phyloP scores from a whole-genome alignment of 2,888 invertebrate genomes.

The Norana najaformis region DNA sequence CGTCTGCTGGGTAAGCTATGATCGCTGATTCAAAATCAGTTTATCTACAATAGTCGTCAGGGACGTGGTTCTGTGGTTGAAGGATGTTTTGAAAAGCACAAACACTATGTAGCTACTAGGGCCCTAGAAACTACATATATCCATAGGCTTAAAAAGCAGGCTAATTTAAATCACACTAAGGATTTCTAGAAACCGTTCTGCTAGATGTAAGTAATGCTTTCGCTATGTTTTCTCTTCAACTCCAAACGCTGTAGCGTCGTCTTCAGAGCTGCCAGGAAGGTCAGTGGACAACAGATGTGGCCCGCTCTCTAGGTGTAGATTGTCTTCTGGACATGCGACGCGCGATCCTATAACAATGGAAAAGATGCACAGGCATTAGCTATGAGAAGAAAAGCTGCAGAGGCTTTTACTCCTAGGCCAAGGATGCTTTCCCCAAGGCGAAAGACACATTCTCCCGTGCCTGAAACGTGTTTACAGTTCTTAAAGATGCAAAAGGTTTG shows the following conservation, averaged over 20 bases:
- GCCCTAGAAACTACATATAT: not conserved
- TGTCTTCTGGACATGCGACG: constrained; percentile 66
- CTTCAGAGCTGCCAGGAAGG: not conserved
- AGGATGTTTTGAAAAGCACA: not conserved
- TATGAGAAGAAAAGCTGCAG: not conserved
- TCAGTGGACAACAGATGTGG: not conserved
- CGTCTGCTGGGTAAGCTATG: not conserved
- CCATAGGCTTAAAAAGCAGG: not conserved
- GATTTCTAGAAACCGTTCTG: constrained; percentile 6
- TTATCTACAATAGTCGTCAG: not conserved
- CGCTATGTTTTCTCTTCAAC: not conserved
- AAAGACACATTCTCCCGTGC: too few relatives aligned
- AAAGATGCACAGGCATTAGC: not conserved
- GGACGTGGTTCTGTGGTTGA: not conserved
- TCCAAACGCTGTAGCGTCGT: not conserved
- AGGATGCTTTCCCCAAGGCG: too few relatives aligned
- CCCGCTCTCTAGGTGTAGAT: constrained; percentile 52
- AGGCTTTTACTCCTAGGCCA: too few relatives aligned
- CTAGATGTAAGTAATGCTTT: constrained; percentile 13
- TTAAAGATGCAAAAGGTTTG: too few relatives aligned
- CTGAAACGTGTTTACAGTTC: too few relatives aligned
- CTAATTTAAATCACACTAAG: constrained; percentile 5
- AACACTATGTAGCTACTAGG: not conserved
- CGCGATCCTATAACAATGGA: constrained; percentile 60
- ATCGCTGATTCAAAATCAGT: not conserved